Evolutionary conservation across 2,888 invertebrate species (phyloP).

Genomic region (Schizaphis graminum): DNA sequence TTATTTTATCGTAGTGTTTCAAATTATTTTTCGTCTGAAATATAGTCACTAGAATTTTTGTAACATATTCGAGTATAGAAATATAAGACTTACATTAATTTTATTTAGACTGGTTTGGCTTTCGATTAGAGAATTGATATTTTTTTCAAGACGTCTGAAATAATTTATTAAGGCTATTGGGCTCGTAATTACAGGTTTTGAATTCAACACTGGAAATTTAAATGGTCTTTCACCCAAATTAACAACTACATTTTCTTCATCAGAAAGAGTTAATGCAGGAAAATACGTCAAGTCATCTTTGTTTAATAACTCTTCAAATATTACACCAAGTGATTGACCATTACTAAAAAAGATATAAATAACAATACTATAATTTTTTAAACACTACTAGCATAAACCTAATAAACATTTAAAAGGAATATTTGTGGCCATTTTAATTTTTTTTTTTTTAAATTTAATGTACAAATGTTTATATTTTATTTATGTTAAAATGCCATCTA

Average conservation of each 20-base stretch:
- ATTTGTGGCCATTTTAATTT: neutral
- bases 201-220: slow-evolving; percentile 22
- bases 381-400: neutral
- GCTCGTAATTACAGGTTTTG: slow-evolving; percentile 7
- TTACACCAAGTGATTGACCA: slow-evolving; percentile 38
- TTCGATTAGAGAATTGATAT: neutral
- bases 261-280: slow-evolving; percentile 21
- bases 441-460: neutral
- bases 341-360: slow-evolving; percentile 26
- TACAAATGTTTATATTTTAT: neutral
- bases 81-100: neutral
- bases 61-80: neutral
- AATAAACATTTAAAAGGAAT: neutral
- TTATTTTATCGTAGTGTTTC: slow-evolving; percentile 22
- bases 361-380: neutral
- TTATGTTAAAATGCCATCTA: neutral
- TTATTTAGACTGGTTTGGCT: neutral
- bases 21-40: slow-evolving; percentile 19
- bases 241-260: slow-evolving; percentile 26
- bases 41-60: neutral
- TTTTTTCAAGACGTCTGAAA: neutral
- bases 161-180: neutral
- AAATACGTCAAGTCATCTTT: neutral
- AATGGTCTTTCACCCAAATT: slow-evolving; percentile 54
- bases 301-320: neutral